phyloP scores from a whole-genome alignment of 2,888 invertebrate genomes.

The Prosapia bicincta region DNA sequence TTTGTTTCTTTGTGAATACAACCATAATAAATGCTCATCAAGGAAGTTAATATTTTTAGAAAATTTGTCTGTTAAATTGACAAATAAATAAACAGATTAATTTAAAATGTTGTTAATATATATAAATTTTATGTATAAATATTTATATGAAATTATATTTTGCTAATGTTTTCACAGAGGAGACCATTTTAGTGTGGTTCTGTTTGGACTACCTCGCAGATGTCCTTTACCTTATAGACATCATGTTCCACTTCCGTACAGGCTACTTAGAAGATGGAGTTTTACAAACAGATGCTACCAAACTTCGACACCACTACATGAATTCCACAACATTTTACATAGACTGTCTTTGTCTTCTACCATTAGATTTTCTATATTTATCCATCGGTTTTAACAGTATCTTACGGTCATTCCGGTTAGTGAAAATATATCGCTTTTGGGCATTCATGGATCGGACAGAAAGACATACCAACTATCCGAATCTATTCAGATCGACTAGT shows the following conservation, averaged over 20 bases:
- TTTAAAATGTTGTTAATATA: no score
- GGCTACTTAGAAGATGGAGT: conserved; percentile 98
- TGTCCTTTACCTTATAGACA: conserved; percentile 93
- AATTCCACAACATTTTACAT: conserved; percentile 97
- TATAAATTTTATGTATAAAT: background rate
- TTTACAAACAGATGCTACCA: conserved; percentile 90
- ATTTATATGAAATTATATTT: conserved; percentile 37
- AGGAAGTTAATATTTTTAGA: no score
- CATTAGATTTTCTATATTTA: conserved; percentile 95
- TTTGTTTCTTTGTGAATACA: no score
- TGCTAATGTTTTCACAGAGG: conserved; percentile 52
- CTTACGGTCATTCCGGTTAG: conserved; percentile 90
- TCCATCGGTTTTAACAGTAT: conserved; percentile 97
- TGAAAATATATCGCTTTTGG: conserved; percentile 95
- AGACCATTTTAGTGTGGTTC: conserved; percentile 93
- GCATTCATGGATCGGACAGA: conserved; percentile 98
- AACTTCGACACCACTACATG: conserved; percentile 95
- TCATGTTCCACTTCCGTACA: conserved; percentile 95
- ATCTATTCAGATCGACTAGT: conserved; percentile 88
- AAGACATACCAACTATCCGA: conserved; percentile 97
- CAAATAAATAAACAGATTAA: no score
- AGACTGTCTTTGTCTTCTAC: conserved; percentile 96
- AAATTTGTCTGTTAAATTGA: no score
- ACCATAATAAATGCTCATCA: no score
- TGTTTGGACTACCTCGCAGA: conserved; percentile 96